Conservation (phyloP, 2,113 vertebrate species). For the Petaurus breviceps region DNA sequence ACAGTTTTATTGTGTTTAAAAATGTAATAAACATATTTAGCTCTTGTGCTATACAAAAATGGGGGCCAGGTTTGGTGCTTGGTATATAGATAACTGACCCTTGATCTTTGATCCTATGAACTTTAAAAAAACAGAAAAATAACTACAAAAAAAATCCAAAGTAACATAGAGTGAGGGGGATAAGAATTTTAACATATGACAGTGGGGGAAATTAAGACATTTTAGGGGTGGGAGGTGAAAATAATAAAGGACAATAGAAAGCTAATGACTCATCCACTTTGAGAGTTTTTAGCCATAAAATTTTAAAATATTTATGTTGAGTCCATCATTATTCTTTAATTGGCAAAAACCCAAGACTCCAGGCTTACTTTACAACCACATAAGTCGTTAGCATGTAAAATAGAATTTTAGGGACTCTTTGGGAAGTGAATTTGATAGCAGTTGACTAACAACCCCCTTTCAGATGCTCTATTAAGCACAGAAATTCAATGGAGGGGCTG, state of each 20-base stretch:
- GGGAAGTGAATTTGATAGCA: background rate
- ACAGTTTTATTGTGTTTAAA: background rate
- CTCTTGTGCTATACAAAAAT: background rate
- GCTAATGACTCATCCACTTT: background rate
- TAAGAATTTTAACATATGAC: background rate
- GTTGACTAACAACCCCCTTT: background rate
- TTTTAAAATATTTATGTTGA: background rate
- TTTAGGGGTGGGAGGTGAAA: background rate
- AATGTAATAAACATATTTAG: background rate
- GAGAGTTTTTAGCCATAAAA: background rate
- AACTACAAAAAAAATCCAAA: background rate
- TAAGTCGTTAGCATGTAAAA: background rate
- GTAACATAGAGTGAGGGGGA: background rate
- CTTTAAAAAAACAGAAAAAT: background rate
- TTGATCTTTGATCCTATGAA: background rate
- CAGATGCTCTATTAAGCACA: background rate
- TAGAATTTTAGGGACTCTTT: background rate
- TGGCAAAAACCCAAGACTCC: background rate
- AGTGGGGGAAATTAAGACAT: background rate
- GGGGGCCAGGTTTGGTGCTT: background rate
- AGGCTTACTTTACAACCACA: background rate
- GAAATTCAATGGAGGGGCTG: background rate
- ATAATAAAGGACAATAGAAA: background rate
- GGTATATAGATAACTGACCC: background rate
- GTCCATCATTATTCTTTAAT: background rate